A percentile compares a stretch with the other conserved stretches of the same genome.
These are phyloP conservation scores for Pentalonia nigronervosa DNA, from an alignment of 1,140 invertebrate species.

Conservation along the genomic window DNA sequence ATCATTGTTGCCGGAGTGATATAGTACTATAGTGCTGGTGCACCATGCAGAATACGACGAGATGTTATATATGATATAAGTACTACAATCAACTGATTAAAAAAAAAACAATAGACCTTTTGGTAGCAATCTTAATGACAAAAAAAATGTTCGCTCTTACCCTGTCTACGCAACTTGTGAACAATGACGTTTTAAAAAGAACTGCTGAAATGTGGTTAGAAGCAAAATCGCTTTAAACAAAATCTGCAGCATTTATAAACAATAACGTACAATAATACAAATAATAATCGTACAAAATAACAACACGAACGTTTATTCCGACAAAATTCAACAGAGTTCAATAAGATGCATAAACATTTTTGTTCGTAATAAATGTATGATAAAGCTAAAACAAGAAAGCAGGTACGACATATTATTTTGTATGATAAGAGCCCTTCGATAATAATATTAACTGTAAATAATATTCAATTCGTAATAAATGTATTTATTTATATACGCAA, in stretches of 20 bases:
- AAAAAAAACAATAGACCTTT: conserved; percentile 26
- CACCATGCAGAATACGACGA: background rate
- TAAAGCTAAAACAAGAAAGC: background rate
- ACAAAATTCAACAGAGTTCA: background rate
- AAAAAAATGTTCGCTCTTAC: background rate
- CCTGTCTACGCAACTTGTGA: background rate
- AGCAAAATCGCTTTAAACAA: background rate
- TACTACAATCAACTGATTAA: conserved; percentile 12
- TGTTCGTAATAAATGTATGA: background rate
- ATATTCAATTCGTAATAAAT: conserved; percentile 11
- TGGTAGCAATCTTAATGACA: background rate
- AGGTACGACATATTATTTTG: background rate
- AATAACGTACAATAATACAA: background rate
- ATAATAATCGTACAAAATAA: background rate
- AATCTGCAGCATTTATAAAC: background rate
- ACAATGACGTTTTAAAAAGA: conserved; percentile 15
- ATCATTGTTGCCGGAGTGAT: background rate
- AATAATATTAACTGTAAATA: background rate
- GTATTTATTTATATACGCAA: background rate
- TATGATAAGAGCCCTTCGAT: background rate
- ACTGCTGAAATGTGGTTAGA: background rate
- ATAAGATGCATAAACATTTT: background rate
- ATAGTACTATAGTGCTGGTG: background rate
- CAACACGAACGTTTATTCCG: background rate
- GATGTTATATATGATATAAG: background rate